Evolutionary conservation across 2,113 vertebrate species (phyloP), one percentile per base, ranked within the genome.

Genomic region (Macroglossus sobrinus): DNA sequence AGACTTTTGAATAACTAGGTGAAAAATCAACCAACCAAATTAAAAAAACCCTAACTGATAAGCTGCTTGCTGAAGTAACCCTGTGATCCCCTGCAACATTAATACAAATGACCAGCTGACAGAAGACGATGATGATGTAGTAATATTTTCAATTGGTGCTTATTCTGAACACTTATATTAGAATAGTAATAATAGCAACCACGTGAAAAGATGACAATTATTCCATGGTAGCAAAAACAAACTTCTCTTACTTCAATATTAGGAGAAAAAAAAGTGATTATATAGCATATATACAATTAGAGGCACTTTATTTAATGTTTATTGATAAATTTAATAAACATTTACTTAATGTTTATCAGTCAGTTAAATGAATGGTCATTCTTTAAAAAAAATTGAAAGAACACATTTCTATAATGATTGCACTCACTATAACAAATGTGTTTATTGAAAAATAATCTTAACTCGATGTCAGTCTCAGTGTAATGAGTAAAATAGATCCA

Each of bases 141-240:
- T 79, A 90, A 63, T 96, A 79, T 69, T 96, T 85, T 96, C 97
- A 97, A 97, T 85, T 74, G 84, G 61, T 28, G 43, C 87, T 95
- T 89, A 71, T 86, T 96, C 68, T 81, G 84, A 68, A 30, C 28
- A 92, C 33, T 90, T 47, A 13, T 53, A 68, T 88, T 85, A 72
- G 38, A 81, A 96, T 82, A 89, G n/a, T 92, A 86, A 86, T 35
- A 95, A 91, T 53, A 47, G 4, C 8, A 92, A 79, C 61, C 82
- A 89, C 47, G 82, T 72, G 55, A 89, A 89, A 59, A 74, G 5
- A 22, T 91, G 33, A 87, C 43, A 95, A 84, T 89, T 81, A 96
- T 88, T 86, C 38, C 35, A 94, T 72, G 57, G 64, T 76, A 96
- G 76, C 75, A 88, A 74, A 88, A 64, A 9, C 6, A 90, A 45